These are phyloP conservation scores for Polia nebulosa DNA, from an alignment of 2,888 invertebrate genomes.

Conservation along the genomic window DNA sequence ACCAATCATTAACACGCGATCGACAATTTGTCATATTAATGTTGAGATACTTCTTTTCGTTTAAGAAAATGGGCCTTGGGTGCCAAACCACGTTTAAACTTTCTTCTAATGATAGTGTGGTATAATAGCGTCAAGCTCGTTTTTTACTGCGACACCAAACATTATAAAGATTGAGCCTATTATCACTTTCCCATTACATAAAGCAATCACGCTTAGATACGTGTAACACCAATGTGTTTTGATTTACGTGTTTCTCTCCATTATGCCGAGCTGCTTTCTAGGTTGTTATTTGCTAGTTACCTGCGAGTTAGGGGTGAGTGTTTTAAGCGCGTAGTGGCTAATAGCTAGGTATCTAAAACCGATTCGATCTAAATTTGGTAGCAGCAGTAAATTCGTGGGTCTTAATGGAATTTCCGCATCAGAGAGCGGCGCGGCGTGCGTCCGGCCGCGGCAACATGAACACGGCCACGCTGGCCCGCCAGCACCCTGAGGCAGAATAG, in stretches of 20 bases:
- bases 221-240: slow-evolving; percentile 35
- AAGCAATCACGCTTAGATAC: slow-evolving; percentile 40
- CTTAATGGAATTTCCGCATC: slow-evolving; percentile 87
- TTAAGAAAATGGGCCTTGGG: not conserved
- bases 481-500: slow-evolving; percentile 38
- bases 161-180: slow-evolving; percentile 26
- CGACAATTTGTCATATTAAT: slow-evolving; percentile 63
- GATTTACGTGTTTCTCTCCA: slow-evolving; percentile 44
- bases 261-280: slow-evolving; percentile 47
- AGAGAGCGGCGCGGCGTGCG: slow-evolving; percentile 69
- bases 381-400: slow-evolving; percentile 79
- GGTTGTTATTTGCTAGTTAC: slow-evolving; percentile 31
- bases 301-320: slow-evolving; percentile 1
- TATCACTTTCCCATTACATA: slow-evolving; percentile 42
- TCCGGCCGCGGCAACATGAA: slow-evolving; percentile 67
- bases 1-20: too few relatives aligned
- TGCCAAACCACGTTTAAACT: slow-evolving; percentile 48
- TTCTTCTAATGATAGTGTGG: slow-evolving; percentile 48
- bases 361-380: slow-evolving; percentile 72
- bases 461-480: slow-evolving; percentile 51
- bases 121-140: slow-evolving; percentile 22
- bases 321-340: slow-evolving; percentile 55
- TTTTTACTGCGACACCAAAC: slow-evolving; percentile 42
- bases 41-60: slow-evolving; percentile 25
- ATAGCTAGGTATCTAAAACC: slow-evolving; percentile 74